Conservation (phyloP, 1,140 invertebrate genomes). For the Drosophila lowei region DNA sequence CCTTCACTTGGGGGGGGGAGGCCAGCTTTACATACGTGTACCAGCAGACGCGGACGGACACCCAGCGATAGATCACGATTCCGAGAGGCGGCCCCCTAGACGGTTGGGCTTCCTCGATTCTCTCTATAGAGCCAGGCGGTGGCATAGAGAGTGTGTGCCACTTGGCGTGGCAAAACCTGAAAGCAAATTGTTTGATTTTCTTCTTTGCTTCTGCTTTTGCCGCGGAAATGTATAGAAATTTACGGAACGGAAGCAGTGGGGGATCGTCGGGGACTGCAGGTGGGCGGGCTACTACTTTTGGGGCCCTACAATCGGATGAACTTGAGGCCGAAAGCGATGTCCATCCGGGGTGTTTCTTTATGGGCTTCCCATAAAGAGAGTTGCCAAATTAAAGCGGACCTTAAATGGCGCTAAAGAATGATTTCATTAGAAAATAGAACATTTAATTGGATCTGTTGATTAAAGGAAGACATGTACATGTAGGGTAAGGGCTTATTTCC, state of each 20-base stretch:
- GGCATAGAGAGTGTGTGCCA: conserved; percentile 25
- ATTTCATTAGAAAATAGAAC: too few species aligned
- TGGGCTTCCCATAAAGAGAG: neutral
- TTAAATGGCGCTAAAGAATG: too few species aligned
- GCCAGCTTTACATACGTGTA: neutral
- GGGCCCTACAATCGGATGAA: conserved; percentile 33
- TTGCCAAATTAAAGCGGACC: neutral
- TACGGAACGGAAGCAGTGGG: conserved; percentile 52
- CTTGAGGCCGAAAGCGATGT: neutral
- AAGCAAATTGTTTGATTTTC: conserved; percentile 70
- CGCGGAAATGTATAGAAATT: conserved; percentile 65
- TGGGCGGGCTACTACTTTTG: conserved; percentile 15
- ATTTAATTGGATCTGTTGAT: too few species aligned
- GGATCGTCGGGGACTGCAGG: conserved; percentile 38
- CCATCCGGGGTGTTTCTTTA: neutral
- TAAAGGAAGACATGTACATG: too few species aligned
- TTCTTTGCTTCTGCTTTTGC: conserved; percentile 39
- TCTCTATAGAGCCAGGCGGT: too few species aligned
- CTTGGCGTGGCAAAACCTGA: conserved; percentile 52
- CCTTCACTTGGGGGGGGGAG: conserved; percentile 52
- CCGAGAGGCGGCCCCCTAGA: conserved; percentile 38
- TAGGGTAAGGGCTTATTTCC: too few species aligned
- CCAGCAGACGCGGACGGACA: conserved; percentile 9
- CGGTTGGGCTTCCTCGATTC: conserved; percentile 6
- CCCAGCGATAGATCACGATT: conserved; percentile 61